These are phyloP conservation scores for Columba janthina DNA, from an alignment of 2,113 vertebrate species.

Conservation along the genomic window DNA sequence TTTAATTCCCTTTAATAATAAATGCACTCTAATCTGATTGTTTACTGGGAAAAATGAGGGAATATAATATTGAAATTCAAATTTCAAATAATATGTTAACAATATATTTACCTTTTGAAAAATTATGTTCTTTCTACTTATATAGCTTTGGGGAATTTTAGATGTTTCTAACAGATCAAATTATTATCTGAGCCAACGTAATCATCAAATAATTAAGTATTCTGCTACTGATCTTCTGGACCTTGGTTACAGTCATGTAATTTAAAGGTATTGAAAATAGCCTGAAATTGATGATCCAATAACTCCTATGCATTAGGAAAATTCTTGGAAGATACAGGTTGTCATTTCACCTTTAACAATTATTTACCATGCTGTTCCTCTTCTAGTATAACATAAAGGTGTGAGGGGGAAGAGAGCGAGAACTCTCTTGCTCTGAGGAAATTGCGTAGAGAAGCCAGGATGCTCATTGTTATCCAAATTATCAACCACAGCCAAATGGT, in stretches of 20 bases:
- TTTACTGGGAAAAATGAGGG: constrained; percentile 25
- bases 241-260: background rate
- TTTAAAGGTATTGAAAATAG: background rate
- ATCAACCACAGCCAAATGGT: background rate
- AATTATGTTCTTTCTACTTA: background rate
- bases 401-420: background rate
- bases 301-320: background rate
- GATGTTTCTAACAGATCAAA: background rate
- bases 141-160: background rate
- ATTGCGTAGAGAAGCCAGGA: background rate
- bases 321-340: background rate
- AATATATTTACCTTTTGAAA: background rate
- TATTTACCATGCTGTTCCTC: background rate
- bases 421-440: background rate
- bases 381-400: background rate
- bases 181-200: background rate
- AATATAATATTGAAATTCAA: background rate
- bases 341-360: too few relatives aligned
- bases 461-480: background rate
- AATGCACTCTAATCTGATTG: constrained; percentile 48
- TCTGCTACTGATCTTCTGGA: background rate
- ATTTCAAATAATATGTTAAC: background rate
- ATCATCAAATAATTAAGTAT: background rate
- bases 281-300: background rate
- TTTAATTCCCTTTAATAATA: constrained; percentile 55